Base-by-base conservation (phyloP, 2,888 invertebrate genomes). In the Melieria omissa region DNA sequence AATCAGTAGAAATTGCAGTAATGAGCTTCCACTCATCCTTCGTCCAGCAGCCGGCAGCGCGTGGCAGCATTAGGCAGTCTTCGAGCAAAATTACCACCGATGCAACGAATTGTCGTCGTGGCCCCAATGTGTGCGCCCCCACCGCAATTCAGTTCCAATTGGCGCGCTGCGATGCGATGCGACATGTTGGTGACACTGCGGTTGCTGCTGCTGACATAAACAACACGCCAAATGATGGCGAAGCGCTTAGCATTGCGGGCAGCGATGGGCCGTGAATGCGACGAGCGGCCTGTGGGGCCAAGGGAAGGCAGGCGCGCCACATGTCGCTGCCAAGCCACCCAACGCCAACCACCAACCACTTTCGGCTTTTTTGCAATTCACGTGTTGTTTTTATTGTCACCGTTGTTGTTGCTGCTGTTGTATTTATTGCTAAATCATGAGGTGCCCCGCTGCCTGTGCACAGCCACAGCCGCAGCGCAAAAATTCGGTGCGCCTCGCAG, bases 401-500 rank as follows among this genome's bases (percentile, higher is more conserved):
- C 7, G n/a, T 49, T 64, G 63, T 29, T 49, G 29, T 66, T 66
- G 68, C 29, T 70, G 57, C 67, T 60, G 69, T 62, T 75, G 75
- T 65, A 74, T 82, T 84, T 82, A 85, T 85, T 82, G 82, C 74
- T 76, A 82, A 84, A 82, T 85, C 84, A 84, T 85, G 84, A 84
- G 82, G 80, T 82, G 78, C 79, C 82, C 83, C 73, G 78, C 78
- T 78, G 78, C 65, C 68, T 65, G 68, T 41, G 41, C 41, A 16
- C 9, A 46, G 46, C 44, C 61, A 44, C 41, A 54, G 64, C 7
- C 10, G 29, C 44, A 16, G 54, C 41, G 42, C 54, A 44, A 29
- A 8, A n/a, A 58, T 10, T 44, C 42, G 42, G n/a, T 45, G 29
- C 6, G 29, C 29, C 29, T 29, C 29, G 29, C 29, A 29, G 29